phyloP scores from a whole-genome alignment of 2,888 invertebrate genomes.

The Ceratothoa steindachneri region DNA sequence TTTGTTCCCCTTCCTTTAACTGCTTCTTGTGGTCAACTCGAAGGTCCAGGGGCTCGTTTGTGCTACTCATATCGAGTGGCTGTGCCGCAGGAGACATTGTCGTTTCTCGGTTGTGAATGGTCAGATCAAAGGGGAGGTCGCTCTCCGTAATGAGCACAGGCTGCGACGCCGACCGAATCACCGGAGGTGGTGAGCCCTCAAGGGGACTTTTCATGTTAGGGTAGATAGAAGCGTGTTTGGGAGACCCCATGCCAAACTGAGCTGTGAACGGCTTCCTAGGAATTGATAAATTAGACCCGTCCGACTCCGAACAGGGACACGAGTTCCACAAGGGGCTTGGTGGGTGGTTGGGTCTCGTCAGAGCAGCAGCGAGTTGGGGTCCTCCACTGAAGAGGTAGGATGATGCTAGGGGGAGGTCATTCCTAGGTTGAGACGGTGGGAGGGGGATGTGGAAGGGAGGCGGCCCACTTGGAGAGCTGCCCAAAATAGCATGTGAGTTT shows the following conservation, averaged over 20 bases:
- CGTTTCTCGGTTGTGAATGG: conserved; percentile 40
- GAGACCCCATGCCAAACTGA: conserved; percentile 27
- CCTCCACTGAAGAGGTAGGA: conserved; percentile 10
- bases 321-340: not conserved
- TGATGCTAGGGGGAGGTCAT: conserved; percentile 4
- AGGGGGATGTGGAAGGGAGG: not conserved
- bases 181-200: conserved; percentile 17
- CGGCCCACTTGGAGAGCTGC: not conserved
- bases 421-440: not conserved
- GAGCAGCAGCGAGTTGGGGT: conserved; percentile 21
- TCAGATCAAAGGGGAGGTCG: conserved; percentile 43
- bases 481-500: not conserved
- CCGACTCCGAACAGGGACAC: too few species aligned
- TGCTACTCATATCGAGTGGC: conserved; percentile 38
- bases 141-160: conserved; percentile 18
- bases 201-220: conserved; percentile 31
- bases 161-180: conserved; percentile 26
- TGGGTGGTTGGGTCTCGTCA: conserved; percentile 14
- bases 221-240: conserved; percentile 40
- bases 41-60: conserved; percentile 38
- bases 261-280: conserved; percentile 9
- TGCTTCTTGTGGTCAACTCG: conserved; percentile 37
- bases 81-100: conserved; percentile 41
- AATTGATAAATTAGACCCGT: not conserved
- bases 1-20: conserved; percentile 26